Evolutionary conservation across 2,888 invertebrate species (phyloP), one percentile per base, ranked within the genome.

Genomic region (Neoscelio sp.): DNA sequence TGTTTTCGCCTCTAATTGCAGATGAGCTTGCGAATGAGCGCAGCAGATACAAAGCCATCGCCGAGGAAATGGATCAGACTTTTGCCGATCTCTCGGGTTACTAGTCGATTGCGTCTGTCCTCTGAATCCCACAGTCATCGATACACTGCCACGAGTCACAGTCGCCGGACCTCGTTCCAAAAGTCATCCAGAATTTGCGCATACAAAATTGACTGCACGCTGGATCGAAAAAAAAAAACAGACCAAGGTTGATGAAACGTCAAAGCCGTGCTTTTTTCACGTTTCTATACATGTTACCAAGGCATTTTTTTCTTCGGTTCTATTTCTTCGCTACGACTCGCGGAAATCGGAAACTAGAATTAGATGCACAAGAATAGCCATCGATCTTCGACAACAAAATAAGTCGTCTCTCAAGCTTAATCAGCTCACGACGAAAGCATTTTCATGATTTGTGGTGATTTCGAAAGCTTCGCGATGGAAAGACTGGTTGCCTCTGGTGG

Each of bases 31-130:
- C 95, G 85, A 95, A 95, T 91, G 97, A 97, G 90, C 98, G 98
- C 93, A 97, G 97, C 93, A 97, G 97, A 92, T 99, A 97, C 94
- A 99, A 99, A 94, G 95, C 96, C 84, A 98, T 99, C 91, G 98
- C 98, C 87, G 98, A 98, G 91, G 98, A 99, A 92, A 95, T 99
- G 94, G 98, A 98, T 92, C 95, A 96, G 91, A 98, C 98, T 80
- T 98, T 98, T 91, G 97, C 98, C 83, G 98, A 99, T 92, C 93
- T 98, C 89, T 96, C 96, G 89, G 98, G 96, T 88, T 97, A 97
- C 92, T 97, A 95, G 85, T 80, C 50, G 65, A 81, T 60, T 67
- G 74, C 64, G 40, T 74, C 35, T 33, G 17, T 46, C 20, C 23
- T 18, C 44, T 12, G 10, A 23, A 46, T 40, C 17, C 13, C n/a